Base-by-base conservation (phyloP, 2,888 invertebrate species). In the Ennomos fuscantarius region DNA sequence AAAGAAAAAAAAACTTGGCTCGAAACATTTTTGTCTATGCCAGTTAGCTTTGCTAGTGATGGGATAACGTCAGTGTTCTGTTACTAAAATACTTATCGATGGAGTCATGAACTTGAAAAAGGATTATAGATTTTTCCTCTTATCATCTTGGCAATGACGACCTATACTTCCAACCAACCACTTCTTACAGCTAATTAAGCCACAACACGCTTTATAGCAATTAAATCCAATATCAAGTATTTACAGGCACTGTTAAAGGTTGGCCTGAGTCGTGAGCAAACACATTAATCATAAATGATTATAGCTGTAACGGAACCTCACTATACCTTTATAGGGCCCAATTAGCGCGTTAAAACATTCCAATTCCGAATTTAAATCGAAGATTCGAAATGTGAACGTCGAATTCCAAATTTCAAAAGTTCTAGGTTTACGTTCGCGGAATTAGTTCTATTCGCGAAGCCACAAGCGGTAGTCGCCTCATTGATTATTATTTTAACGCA, bases 401-500 rank as follows among this genome's bases (percentile, higher is more conserved):
- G 24, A n/a, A 69, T 69, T 70, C 62, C 60, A 46, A 55, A 62
- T 60, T 60, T 66, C 55, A 58, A 66, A 66, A 64, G 57, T 43
- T 55, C 9, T 13, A 24, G 2, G 32, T 62, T 69, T 70, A 75
- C 66, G 68, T 73, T 74, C 72, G 71, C 70, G 61, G 75, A 79
- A 83, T 80, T 79, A 76, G 78, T 81, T 83, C 84, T 87, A 84
- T 87, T 79, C 82, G 76, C 84, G 77, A 82, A 77, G 74, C 69
- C 69, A 76, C 78, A 81, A 86, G 78, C 79, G 82, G 86, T 86
- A 87, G 85, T 86, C 88, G 87, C 88, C 85, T 86, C 88, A 87
- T 89, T 90, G 89, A 89, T 91, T 91, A 89, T 89, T 89, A 90
- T 91, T 91, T 90, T 90, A 90, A 89, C 90, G 89, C 79, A 88